Evolutionary conservation across 2,113 vertebrate genomes (phyloP), one percentile per base, ranked within the genome.

Genomic region (Pelecanus crispus): DNA sequence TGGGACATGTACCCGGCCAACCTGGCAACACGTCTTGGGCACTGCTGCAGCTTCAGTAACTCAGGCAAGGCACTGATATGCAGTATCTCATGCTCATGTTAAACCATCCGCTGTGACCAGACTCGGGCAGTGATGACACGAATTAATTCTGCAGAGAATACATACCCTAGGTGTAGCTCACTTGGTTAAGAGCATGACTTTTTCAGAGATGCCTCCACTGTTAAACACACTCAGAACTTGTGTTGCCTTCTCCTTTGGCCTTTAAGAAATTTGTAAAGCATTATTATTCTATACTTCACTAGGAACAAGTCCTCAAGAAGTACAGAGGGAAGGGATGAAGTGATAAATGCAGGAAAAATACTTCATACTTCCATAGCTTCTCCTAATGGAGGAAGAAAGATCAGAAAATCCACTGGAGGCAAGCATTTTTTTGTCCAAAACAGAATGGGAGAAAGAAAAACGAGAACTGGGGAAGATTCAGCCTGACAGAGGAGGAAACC

Each of bases 391-490:
- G 49, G 40, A 85, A 86, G 34, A 88, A 87, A 44, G 63, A 78
- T 40, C 19, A 82, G 45, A 91, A 94, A 93, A 93, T 28, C 40
- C 56, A 85, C 22, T 17, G n/a, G 50, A 78, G n/a, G 24, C 42
- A 88, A 81, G 25, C 55, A 81, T 74, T 26, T 88, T 75, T 82
- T 86, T 84, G 28, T 65, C 61, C 77, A 70, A 65, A 92, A 81
- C 32, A 81, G 17, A 83, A 31, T 10, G 32, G 38, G 40, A 75
- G 32, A 77, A 73, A 63, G 10, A 26, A 62, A 84, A 52, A 67
- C 26, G 12, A 88, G 2, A 84, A 32, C 17, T 52, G 7, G 6
- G 20, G 18, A 83, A 81, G 47, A 86, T 19, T 40, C 17, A 92
- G 53, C 34, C 87, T 67, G 34, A 45, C 13, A 44, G 8, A 89